A percentile compares a stretch with the other conserved stretches of the same genome.
Conservation (phyloP, 2,888 invertebrate species). For the Phlogophora meticulosa region DNA sequence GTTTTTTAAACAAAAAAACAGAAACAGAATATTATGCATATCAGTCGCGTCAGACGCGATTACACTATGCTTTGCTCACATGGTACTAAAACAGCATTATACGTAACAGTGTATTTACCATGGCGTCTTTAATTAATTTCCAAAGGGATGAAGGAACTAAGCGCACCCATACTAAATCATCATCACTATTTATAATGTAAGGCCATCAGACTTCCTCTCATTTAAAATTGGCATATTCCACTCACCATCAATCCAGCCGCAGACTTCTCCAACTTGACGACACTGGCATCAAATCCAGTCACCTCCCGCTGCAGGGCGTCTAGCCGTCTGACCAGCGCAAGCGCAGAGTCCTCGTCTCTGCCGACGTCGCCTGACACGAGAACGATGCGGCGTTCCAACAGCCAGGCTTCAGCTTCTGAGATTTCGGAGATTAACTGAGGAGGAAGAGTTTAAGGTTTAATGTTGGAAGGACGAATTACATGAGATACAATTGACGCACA, state of each 20-base stretch:
- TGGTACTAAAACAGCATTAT: no score
- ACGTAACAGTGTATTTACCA: no score
- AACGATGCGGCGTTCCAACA: slow-evolving; percentile 95
- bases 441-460: not conserved
- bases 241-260: slow-evolving; percentile 68
- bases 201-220: no score
- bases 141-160: no score
- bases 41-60: no score
- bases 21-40: no score
- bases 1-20: no score
- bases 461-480: not conserved
- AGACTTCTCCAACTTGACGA: slow-evolving; percentile 92
- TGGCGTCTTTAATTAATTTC: no score
- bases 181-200: no score
- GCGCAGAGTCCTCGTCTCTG: slow-evolving; percentile 97
- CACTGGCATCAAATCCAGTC: slow-evolving; percentile 93
- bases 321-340: slow-evolving; percentile 95
- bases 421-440: slow-evolving; percentile 96
- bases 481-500: no score
- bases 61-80: no score
- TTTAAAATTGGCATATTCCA: not conserved
- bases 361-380: slow-evolving; percentile 95
- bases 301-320: slow-evolving; percentile 96
- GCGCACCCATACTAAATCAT: no score
- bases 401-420: slow-evolving; percentile 98